Percentiles rank a stretch among this genome's conserved stretches.
phyloP scores from a whole-genome alignment of 2,888 invertebrate species.

The Sinelater perroti region DNA sequence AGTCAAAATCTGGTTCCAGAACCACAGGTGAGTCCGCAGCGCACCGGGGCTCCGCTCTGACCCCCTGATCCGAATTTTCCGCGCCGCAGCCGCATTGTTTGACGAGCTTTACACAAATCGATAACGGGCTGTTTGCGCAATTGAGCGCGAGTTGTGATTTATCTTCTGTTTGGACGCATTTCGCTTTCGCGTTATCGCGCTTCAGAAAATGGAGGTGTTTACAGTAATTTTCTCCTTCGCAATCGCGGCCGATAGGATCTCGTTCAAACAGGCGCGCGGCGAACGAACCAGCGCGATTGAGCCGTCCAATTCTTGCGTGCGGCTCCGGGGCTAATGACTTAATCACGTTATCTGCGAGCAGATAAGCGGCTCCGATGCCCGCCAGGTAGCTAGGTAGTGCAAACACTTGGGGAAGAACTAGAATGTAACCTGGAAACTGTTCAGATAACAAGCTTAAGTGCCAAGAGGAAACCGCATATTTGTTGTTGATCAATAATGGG shows the following conservation, averaged over 20 bases:
- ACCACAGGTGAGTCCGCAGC: constrained; percentile 83
- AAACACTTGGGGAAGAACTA: no score
- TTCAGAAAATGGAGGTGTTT: constrained; percentile 19
- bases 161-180: constrained; percentile 24
- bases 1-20: constrained; percentile 99
- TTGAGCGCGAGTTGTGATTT: constrained; percentile 19
- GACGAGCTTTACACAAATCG: constrained; percentile 11
- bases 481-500: no score
- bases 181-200: constrained; percentile 18
- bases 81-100: constrained; percentile 7
- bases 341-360: no score
- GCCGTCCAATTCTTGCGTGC: no score
- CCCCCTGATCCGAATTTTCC: constrained; percentile 19
- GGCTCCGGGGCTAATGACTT: no score
- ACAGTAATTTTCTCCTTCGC: constrained; percentile 13
- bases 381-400: no score
- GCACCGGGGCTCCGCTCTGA: constrained; percentile 6
- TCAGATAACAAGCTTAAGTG: no score
- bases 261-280: constrained; percentile 12
- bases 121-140: constrained; percentile 17
- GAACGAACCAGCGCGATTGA: no score
- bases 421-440: no score
- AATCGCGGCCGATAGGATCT: constrained; percentile 16
- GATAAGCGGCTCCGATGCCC: no score
- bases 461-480: no score